Conservation (phyloP, 2,888 invertebrate species). For the Lepidochitona cinerea region DNA sequence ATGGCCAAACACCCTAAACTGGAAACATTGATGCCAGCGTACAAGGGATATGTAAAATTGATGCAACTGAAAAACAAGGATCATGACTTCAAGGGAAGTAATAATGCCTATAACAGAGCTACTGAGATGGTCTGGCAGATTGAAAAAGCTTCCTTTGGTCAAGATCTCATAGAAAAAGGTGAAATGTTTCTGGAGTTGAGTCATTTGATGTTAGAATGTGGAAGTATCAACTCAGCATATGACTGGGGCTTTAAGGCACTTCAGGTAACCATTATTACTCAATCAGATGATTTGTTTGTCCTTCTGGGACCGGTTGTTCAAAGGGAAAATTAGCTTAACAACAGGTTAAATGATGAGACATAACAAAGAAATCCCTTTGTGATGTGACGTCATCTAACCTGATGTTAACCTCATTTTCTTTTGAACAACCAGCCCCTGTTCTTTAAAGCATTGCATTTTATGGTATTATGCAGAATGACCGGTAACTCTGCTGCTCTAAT, state of each 20-base stretch:
- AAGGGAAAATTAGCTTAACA: too few species aligned
- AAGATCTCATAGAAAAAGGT: conserved; percentile 52
- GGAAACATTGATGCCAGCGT: conserved; percentile 58
- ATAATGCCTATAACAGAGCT: conserved; percentile 50
- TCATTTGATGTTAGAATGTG: conserved; percentile 53
- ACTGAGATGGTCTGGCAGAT: conserved; percentile 55
- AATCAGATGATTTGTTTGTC: too few species aligned
- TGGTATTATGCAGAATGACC: too few species aligned
- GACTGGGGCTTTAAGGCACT: conserved; percentile 57
- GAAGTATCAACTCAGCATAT: conserved; percentile 54
- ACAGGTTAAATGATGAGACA: too few species aligned
- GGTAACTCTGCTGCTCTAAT: too few species aligned
- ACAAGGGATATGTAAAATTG: conserved; percentile 54
- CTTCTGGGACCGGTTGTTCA: too few species aligned
- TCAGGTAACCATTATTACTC: too few species aligned
- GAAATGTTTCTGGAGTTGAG: conserved; percentile 51
- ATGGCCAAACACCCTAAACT: conserved; percentile 48
- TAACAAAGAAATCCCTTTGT: too few species aligned
- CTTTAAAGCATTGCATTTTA: too few species aligned
- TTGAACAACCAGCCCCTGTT: too few species aligned
- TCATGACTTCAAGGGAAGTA: conserved; percentile 48
- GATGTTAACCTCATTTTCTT: too few species aligned
- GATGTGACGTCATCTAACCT: too few species aligned
- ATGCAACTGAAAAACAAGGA: conserved; percentile 57
- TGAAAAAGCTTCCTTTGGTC: conserved; percentile 63